Evolutionary conservation across 2,113 vertebrate species (phyloP).

Genomic region (Ophthalmolycus amberensis): DNA sequence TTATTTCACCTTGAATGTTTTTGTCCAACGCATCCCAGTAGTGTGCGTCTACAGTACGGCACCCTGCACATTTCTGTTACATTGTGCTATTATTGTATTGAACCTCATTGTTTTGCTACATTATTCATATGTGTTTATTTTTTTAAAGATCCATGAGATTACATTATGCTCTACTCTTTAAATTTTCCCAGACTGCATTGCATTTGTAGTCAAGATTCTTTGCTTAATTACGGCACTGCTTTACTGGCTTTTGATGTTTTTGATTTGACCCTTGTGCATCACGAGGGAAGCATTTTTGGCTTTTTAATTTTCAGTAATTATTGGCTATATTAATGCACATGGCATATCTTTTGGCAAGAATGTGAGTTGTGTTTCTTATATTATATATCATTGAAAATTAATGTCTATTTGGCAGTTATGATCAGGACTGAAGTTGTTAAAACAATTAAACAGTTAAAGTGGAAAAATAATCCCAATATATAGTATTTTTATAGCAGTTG

Average conservation of each 20-base stretch:
- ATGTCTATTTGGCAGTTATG: neutral
- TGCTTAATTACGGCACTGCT: slow-evolving; percentile 34
- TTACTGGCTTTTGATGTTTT: slow-evolving; percentile 40
- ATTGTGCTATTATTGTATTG: slow-evolving; percentile 7
- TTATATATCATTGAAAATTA: neutral
- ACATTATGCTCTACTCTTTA: neutral
- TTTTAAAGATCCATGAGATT: neutral
- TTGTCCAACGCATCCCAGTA: slow-evolving; percentile 15
- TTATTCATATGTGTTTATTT: neutral
- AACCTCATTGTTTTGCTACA: slow-evolving; percentile 7
- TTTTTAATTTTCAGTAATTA: neutral
- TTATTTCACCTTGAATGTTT: slow-evolving; percentile 35
- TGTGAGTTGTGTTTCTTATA: neutral
- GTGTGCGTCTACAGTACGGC: neutral
- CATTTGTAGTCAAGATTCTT: slow-evolving; percentile 21
- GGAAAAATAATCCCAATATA: neutral
- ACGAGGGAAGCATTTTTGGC: too few species aligned
- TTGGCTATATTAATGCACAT: neutral
- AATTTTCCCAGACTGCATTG: slow-evolving; percentile 3
- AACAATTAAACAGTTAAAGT: neutral
- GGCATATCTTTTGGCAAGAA: neutral
- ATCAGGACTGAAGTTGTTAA: neutral
- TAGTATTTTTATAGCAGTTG: neutral
- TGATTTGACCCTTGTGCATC: too few species aligned
- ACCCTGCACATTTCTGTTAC: neutral